Evolutionary conservation across 2,888 invertebrate species (phyloP), one percentile per base, ranked within the genome.

Genomic region (Ophion slaviceki): DNA sequence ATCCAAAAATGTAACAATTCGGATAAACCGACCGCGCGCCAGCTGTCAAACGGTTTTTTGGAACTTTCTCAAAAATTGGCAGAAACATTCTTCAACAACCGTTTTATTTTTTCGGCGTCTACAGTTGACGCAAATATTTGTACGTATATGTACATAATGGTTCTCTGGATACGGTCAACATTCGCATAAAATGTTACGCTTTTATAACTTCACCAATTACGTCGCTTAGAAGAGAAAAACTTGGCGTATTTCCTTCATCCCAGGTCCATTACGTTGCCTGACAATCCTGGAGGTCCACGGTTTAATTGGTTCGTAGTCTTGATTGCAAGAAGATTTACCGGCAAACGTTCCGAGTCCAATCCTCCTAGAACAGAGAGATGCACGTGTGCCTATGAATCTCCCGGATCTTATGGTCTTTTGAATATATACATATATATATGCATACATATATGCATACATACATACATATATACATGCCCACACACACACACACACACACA

Each of bases 251-350:
- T 32, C 40, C 59, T 47, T 59, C 20, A 2, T n/a, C 24, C 32
- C 71, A 32, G 36, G 75, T 61, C 66, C 59, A 45, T 71, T 66
- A 20, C 24, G n/a, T 53, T 57, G 53, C 11, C 24, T 64, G 66
- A 81, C 66, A 66, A 74, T 77, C 66, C 53, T 77, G 45, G 62
- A 57, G 78, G 62, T 79, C 62, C 28, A n/a, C 45, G 40, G 59
- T 82, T 86, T 86, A 86, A 86, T 86, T 86, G 82, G 72, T 82
- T 72, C 79, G 82, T 53, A 76, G 76, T 82, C 85, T 82, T 80
- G 85, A 82, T 85, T 77, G 80, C 76, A 40, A 47, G 57, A 57
- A 82, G 82, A 82, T 53, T 79, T 79, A 47, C 32, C 71, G 24
- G 45, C 11, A 53, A 59, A 24, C 36, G 28, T 20, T 66, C 71